A percentile compares a stretch with the other conserved stretches of the same genome.
Conservation (phyloP, 2,113 vertebrate genomes). For the Equus quagga region DNA sequence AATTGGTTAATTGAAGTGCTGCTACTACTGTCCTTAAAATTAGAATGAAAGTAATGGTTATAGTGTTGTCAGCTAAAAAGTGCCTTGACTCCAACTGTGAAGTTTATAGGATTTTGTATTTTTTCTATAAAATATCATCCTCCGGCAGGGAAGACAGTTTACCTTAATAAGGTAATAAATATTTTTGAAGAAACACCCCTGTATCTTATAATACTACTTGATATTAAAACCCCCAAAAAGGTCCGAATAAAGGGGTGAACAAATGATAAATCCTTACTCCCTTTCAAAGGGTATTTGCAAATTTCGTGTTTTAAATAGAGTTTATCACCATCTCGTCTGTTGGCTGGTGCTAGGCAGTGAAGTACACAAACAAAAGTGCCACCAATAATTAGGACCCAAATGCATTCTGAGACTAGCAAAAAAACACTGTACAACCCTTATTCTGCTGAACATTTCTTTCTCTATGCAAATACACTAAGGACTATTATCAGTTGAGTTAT, state of each 20-base stretch:
- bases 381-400: not conserved
- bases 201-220: slow-evolving; percentile 57
- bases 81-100: slow-evolving; percentile 68
- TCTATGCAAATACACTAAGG: not conserved
- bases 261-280: not conserved
- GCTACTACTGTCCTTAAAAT: slow-evolving; percentile 78
- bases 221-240: slow-evolving; percentile 63
- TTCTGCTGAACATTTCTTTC: not conserved
- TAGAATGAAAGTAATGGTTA: slow-evolving; percentile 78
- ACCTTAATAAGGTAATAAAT: slow-evolving; percentile 83
- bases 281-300: slow-evolving; percentile 7
- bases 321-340: not conserved
- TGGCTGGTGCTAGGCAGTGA: not conserved
- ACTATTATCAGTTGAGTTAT: not conserved
- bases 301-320: slow-evolving; percentile 23
- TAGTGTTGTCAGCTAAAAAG: slow-evolving; percentile 75
- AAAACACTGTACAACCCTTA: not conserved
- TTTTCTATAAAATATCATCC: slow-evolving; percentile 76
- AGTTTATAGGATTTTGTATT: slow-evolving; percentile 75
- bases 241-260: slow-evolving; percentile 35
- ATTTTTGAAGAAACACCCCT: slow-evolving; percentile 69
- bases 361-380: not conserved
- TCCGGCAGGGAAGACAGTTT: slow-evolving; percentile 76
- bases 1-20: slow-evolving; percentile 81
- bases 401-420: not conserved